Percentiles rank a stretch among this genome's conserved stretches.
phyloP scores from a whole-genome alignment of 2,888 invertebrate genomes.

The Crossocerus cetratus region DNA sequence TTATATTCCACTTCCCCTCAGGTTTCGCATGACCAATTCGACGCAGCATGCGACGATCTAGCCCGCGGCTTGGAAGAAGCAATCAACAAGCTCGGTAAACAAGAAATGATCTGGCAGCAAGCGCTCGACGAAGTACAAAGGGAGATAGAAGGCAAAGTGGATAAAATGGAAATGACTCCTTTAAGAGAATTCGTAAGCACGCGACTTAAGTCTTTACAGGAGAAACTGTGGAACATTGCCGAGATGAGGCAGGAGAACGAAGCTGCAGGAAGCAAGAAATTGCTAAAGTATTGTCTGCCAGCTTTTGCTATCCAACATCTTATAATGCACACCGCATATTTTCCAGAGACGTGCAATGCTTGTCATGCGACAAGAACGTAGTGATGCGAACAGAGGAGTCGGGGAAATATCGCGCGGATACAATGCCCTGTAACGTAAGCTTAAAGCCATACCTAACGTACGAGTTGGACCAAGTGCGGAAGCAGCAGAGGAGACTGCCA shows the following conservation, averaged over 20 bases:
- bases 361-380: constrained; percentile 87
- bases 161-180: constrained; percentile 82
- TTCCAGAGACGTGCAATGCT: constrained; percentile 84
- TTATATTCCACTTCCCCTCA: constrained; percentile 14
- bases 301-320: no score
- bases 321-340: no score
- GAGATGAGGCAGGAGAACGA: constrained; percentile 82
- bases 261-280: constrained; percentile 85
- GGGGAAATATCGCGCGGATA: constrained; percentile 77
- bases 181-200: constrained; percentile 82
- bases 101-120: constrained; percentile 83
- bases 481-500: constrained; percentile 77
- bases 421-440: constrained; percentile 80
- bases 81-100: constrained; percentile 80
- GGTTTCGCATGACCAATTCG: constrained; percentile 84
- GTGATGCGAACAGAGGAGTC: constrained; percentile 83
- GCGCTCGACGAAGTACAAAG: constrained; percentile 83
- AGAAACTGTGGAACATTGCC: constrained; percentile 81
- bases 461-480: constrained; percentile 81
- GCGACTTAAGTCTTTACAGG: constrained; percentile 81
- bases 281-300: constrained; percentile 81
- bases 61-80: constrained; percentile 83
- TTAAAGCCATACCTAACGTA: constrained; percentile 86
- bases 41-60: constrained; percentile 83
- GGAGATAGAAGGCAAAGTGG: constrained; percentile 83